These are phyloP conservation scores for Trematomus loennbergii DNA, from an alignment of 2,113 vertebrate species.

Conservation along the genomic window DNA sequence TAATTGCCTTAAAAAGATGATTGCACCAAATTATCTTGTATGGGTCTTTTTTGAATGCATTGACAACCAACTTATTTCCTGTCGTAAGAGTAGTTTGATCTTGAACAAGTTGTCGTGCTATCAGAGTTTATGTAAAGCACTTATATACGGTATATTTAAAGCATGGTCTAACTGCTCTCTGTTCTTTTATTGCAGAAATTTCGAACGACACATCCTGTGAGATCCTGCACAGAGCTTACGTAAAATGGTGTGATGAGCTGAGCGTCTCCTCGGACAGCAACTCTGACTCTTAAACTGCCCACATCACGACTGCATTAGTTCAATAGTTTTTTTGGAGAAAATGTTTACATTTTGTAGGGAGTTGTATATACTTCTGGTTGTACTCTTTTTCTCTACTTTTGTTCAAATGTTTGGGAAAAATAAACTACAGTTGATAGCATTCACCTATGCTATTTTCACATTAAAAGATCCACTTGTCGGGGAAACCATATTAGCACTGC, in stretches of 20 bases:
- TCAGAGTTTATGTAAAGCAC: not conserved
- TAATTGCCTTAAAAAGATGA: not conserved
- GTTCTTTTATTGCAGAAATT: conserved; percentile 81
- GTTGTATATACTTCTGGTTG: not conserved
- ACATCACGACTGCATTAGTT: not conserved
- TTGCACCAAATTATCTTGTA: not conserved
- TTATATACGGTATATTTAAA: not conserved
- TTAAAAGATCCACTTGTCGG: not conserved
- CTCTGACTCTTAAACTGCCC: conserved; percentile 6
- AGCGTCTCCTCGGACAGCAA: conserved; percentile 34
- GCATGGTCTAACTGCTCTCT: not conserved
- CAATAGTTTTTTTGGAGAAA: not conserved
- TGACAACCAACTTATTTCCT: not conserved
- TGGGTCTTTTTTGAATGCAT: not conserved
- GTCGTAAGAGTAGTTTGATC: not conserved
- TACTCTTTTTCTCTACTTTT: not conserved
- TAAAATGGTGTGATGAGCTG: conserved; percentile 83
- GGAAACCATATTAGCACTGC: not conserved
- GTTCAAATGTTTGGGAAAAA: not conserved
- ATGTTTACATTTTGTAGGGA: conserved; percentile 4
- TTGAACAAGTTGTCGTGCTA: not conserved
- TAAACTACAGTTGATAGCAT: not conserved
- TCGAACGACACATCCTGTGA: conserved; percentile 84
- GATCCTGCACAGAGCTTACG: conserved; percentile 75
- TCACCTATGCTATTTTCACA: not conserved